Base-by-base conservation (phyloP, 2,113 vertebrate genomes). In the Aldabrachelys gigantea region DNA sequence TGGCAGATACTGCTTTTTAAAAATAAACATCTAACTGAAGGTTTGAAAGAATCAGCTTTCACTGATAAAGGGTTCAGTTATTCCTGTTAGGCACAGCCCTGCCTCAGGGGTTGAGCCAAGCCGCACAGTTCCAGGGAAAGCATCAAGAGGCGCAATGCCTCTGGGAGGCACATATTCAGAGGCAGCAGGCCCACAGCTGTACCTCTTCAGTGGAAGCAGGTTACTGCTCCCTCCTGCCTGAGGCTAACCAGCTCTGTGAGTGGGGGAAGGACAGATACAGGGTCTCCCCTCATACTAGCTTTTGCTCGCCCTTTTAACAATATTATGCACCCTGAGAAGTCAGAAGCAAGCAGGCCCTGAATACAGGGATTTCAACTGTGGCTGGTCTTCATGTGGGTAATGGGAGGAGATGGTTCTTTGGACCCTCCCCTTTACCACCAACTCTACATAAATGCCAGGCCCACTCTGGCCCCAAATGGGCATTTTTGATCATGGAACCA, bases 1-100 rank as follows among this genome's bases (percentile, higher is more conserved):
- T 97, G 97, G 97, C 97, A 98, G 97, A 97, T 98, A 97, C 0
- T 91, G 91, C 96, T 97, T 97, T 95, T 92, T 52, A 80, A 96
- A 97, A 96, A 95, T 89, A 92, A 95, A 89, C 56, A 41, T 76
- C 38, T 82, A 59, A 14, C 25, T 79, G 78, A 91, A 94, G 86
- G 24, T 80, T 91, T 59, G 84, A 88, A 88, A 85, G 21, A 82
- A 50, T 4, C 16, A 29, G 5, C 6, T 79, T 91, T 82, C 93
- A 95, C 50, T 56, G 44, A 31, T 57, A 24, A 91, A 92, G 80
- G 52, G 3, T 16, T 85, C 78, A 31, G 47, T 1, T 0, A 22
- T 89, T 25, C 11, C 76, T 69, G n/a, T 75, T 82, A 65, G 75
- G 17, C 56, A 83, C 13, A 47, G 65, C 82, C 5, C 1, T 4